Conservation (phyloP, 2,113 vertebrate genomes). For the Hirundichthys speculiger region DNA sequence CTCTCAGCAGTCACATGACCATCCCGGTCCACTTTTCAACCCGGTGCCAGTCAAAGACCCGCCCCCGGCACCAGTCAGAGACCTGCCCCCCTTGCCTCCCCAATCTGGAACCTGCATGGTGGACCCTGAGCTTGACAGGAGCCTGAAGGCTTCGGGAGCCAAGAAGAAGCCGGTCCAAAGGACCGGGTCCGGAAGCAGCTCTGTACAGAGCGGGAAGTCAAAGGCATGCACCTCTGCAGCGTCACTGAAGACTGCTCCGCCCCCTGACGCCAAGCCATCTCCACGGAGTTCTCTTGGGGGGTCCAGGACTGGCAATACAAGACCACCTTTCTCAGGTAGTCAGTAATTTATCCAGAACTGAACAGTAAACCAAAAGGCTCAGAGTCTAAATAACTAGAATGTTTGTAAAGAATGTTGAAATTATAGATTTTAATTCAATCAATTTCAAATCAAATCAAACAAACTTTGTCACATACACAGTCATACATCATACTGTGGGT, state of each 20-base stretch:
- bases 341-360: background rate
- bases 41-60: constrained; percentile 73
- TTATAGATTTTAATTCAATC: too few relatives aligned
- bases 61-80: constrained; percentile 82
- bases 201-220: constrained; percentile 58
- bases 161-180: constrained; percentile 66
- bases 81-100: constrained; percentile 84
- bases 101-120: constrained; percentile 90
- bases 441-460: too few relatives aligned
- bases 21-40: constrained; percentile 20
- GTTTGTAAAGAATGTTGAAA: too few relatives aligned
- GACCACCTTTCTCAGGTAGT: constrained; percentile 53
- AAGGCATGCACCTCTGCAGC: constrained; percentile 54
- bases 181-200: background rate
- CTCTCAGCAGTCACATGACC: constrained; percentile 52
- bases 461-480: too few relatives aligned
- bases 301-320: constrained; percentile 52
- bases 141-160: constrained; percentile 30
- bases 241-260: constrained; percentile 49
- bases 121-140: constrained; percentile 82
- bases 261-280: constrained; percentile 61
- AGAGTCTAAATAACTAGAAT: too few relatives aligned
- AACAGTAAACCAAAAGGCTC: too few relatives aligned
- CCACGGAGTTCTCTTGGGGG: constrained; percentile 54
- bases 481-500: too few relatives aligned